Evolutionary conservation across 2,113 vertebrate genomes (phyloP).

Genomic region (Cichladusa arquata): DNA sequence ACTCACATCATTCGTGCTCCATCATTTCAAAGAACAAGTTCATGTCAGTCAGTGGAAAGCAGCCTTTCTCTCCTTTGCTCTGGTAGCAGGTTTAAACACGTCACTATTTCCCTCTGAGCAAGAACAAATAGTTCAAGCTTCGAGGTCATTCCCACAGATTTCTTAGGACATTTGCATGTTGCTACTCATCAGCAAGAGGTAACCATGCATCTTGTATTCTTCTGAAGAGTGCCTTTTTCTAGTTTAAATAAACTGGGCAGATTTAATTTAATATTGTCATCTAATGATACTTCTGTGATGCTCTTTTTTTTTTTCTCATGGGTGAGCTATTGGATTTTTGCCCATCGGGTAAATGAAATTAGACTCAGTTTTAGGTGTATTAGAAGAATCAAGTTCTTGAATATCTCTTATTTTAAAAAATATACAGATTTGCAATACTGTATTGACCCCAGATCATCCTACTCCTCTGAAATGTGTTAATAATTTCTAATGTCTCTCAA

Average conservation of each 20-base stretch:
- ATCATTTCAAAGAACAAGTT: background rate
- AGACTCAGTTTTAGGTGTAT: background rate
- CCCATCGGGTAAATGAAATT: background rate
- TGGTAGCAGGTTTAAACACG: background rate
- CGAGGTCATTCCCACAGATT: background rate
- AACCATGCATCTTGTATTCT: background rate
- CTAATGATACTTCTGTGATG: background rate
- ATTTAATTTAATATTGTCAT: background rate
- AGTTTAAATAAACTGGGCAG: background rate
- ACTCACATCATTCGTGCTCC: background rate
- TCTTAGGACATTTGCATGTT: background rate
- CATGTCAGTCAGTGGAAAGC: background rate
- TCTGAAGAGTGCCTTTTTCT: background rate
- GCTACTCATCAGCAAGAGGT: background rate
- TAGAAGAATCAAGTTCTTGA: background rate
- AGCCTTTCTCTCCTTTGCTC: background rate
- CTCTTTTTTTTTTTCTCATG: background rate
- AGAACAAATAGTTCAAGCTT: background rate
- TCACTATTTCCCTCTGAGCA: background rate
- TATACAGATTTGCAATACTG: background rate
- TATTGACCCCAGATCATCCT: background rate
- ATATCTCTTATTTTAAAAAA: background rate
- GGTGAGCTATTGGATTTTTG: background rate
- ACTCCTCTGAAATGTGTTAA: background rate
- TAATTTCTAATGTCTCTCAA: background rate